phyloP scores from a whole-genome alignment of 2,797 vertebrate genomes.

The Steatocranus sp. region DNA sequence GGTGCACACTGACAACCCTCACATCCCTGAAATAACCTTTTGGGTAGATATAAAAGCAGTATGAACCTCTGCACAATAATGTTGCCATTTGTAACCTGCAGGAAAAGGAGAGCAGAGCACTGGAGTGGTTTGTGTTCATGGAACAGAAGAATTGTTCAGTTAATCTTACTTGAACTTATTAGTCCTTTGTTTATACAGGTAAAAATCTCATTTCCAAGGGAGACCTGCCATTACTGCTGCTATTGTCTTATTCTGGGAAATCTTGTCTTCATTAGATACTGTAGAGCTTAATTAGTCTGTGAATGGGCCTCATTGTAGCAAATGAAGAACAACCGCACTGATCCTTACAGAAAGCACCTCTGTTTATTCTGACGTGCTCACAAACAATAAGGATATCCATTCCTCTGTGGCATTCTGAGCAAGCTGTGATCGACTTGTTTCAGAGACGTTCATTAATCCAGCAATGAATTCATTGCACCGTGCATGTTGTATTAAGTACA shows the following conservation, averaged over 20 bases:
- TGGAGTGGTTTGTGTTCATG: neutral
- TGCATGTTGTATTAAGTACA: neutral
- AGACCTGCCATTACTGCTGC: neutral
- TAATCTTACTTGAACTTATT: neutral
- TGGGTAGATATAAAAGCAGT: neutral
- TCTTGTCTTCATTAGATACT: constrained; percentile 1
- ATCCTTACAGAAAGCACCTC: neutral
- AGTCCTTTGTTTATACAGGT: neutral
- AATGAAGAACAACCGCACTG: neutral
- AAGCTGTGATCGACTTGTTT: neutral
- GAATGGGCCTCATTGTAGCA: neutral
- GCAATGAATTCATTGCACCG: neutral
- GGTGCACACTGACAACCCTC: neutral
- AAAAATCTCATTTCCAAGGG: fast-evolving
- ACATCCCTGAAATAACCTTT: neutral
- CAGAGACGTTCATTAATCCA: neutral
- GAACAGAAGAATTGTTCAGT: neutral
- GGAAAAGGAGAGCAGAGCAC: neutral
- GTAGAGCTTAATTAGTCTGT: constrained; percentile 9
- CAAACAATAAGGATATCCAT: neutral
- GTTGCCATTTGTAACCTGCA: neutral
- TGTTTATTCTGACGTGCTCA: neutral
- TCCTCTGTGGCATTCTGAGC: fast-evolving
- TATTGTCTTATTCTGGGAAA: neutral
- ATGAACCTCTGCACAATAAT: neutral